Percentiles rank a stretch among this genome's conserved stretches.
These are phyloP conservation scores for Cygnus atratus DNA, from an alignment of 2,113 vertebrate genomes.

Conservation along the genomic window DNA sequence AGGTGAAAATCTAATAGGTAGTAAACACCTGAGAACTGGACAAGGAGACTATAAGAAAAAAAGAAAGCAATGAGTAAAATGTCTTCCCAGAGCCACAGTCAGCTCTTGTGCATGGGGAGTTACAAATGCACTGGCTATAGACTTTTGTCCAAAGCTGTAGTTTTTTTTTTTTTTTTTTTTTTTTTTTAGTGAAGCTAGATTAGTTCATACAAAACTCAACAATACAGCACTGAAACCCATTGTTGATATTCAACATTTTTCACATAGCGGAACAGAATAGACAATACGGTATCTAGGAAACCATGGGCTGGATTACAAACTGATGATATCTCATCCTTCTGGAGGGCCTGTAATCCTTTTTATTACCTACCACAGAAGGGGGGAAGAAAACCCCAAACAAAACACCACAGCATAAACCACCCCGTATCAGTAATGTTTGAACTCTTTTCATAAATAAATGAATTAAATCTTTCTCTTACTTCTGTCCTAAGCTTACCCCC, in stretches of 20 bases:
- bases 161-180: conserved; percentile 82
- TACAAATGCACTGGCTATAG: conserved; percentile 97
- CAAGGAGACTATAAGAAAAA: conserved; percentile 74
- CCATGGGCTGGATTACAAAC: conserved; percentile 96
- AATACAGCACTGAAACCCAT: conserved; percentile 99
- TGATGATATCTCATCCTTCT: conserved; percentile 96
- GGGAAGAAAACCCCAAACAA: conserved; percentile 69
- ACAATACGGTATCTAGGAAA: conserved; percentile 99
- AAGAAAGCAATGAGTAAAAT: conserved; percentile 80
- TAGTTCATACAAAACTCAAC: conserved; percentile 99
- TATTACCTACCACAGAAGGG: conserved; percentile 84
- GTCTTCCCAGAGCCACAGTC: conserved; percentile 88
- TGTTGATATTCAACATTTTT: conserved; percentile 99
- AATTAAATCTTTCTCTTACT: conserved; percentile 70
- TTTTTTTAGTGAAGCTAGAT: conserved; percentile 98
- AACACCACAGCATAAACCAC: conserved; percentile 72
- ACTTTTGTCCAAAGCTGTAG: conserved; percentile 92
- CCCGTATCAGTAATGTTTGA: conserved; percentile 84
- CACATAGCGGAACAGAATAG: conserved; percentile 99
- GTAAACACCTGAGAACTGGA: conserved; percentile 78
- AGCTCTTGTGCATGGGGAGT: conserved; percentile 91
- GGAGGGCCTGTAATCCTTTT: conserved; percentile 94
- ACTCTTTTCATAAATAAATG: conserved; percentile 75
- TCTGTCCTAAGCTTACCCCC: conserved; percentile 48
- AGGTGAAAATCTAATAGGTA: conserved; percentile 74